Conservation (phyloP, 2,113 vertebrate genomes). For the Neopipo cinnamomea region DNA sequence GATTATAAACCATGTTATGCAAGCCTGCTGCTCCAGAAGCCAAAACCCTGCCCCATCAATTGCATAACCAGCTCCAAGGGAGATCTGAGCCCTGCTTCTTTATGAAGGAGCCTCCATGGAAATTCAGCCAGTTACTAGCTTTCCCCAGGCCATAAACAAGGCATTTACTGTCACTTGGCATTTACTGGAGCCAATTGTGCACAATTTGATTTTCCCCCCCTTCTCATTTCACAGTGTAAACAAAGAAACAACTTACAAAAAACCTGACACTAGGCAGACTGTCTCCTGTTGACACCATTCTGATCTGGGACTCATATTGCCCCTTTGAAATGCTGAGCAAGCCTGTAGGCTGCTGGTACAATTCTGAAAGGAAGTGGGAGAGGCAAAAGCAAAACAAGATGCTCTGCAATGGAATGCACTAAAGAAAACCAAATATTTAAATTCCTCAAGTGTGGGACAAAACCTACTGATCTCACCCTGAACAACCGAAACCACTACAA, state of each 20-base stretch:
- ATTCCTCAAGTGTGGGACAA: neutral
- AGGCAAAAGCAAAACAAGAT: slow-evolving; percentile 57
- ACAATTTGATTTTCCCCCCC: neutral
- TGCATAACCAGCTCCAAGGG: slow-evolving; percentile 59
- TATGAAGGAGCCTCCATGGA: neutral
- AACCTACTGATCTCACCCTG: neutral
- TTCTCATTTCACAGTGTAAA: slow-evolving; percentile 22
- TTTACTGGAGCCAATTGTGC: slow-evolving; percentile 26
- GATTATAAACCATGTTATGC: slow-evolving; percentile 74
- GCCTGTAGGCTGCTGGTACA: slow-evolving; percentile 30
- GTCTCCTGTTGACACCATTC: slow-evolving; percentile 42
- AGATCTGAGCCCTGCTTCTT: slow-evolving; percentile 14
- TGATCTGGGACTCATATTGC: slow-evolving; percentile 8
- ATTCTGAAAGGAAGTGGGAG: slow-evolving; percentile 41
- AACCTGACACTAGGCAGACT: slow-evolving; percentile 22
- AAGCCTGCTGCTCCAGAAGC: slow-evolving; percentile 67
- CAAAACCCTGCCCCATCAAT: slow-evolving; percentile 33
- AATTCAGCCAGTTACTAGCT: slow-evolving; percentile 41
- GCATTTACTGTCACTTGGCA: slow-evolving; percentile 31
- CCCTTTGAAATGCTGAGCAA: slow-evolving; percentile 45
- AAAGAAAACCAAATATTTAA: neutral
- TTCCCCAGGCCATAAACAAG: slow-evolving; percentile 51
- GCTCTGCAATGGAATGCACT: slow-evolving; percentile 9
- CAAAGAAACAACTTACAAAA: slow-evolving; percentile 26
- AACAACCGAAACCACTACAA: neutral